Conservation (phyloP, 2,797 vertebrate species). For the Chromis chromis region DNA sequence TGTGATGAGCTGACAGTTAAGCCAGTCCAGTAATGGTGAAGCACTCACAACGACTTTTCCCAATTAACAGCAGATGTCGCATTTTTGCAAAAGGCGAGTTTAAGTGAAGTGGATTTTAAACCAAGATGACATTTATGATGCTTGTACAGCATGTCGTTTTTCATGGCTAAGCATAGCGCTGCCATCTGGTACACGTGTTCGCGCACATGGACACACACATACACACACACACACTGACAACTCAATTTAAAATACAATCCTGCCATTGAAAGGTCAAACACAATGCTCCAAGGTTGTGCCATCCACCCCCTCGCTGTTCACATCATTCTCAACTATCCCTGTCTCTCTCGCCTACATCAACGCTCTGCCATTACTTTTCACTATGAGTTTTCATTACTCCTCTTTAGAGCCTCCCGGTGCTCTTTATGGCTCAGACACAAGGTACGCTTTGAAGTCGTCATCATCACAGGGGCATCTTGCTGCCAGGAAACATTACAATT, state of each 20-base stretch:
- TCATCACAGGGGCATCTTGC: conserved; percentile 23
- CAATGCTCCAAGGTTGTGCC: conserved; percentile 7
- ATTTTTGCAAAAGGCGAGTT: conserved; percentile 7
- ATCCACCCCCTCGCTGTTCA: not conserved
- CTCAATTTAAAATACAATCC: conserved; percentile 42
- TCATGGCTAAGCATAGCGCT: not conserved
- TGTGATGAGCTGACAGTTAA: conserved; percentile 1
- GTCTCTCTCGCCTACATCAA: not conserved
- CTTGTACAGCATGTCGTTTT: conserved; percentile 1
- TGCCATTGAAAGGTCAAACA: conserved; percentile 57
- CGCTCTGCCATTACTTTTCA: not conserved
- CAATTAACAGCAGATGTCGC: conserved; percentile 3
- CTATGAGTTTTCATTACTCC: not conserved
- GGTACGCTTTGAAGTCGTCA: not conserved
- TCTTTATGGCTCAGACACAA: not conserved
- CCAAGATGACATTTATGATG: conserved; percentile 29
- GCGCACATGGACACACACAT: not conserved
- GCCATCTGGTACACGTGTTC: conserved; percentile 22
- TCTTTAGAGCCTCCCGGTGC: not conserved
- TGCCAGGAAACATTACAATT: conserved; percentile 35
- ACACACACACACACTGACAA: not conserved
- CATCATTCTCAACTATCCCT: not conserved
- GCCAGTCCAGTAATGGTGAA: conserved; percentile 8
- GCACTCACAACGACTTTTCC: conserved; percentile 10
- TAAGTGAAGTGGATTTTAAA: conserved; percentile 32